Percentiles rank a stretch among this genome's conserved stretches.
Conservation (phyloP, 2,888 invertebrate species). For the Sipha maydis region DNA sequence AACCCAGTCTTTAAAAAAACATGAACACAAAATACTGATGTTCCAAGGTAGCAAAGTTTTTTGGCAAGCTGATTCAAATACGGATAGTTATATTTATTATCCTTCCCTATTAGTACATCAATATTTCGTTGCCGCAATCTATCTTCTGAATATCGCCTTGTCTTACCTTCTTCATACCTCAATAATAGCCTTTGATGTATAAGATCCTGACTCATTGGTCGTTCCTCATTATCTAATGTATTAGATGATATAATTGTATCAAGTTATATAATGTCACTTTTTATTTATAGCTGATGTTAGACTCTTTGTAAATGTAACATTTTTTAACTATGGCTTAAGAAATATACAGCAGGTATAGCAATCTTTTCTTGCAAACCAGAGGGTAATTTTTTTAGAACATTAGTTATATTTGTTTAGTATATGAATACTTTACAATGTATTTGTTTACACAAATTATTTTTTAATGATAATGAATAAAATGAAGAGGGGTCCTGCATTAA, state of each 20-base stretch:
- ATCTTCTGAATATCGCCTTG: constrained; percentile 19
- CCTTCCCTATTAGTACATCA: constrained; percentile 1
- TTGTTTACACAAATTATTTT: too few relatives aligned
- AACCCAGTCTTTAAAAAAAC: background rate
- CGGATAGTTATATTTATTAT: constrained; percentile 6
- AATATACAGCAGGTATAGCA: too few relatives aligned
- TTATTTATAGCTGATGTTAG: background rate
- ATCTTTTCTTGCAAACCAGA: background rate
- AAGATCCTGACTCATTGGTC: background rate
- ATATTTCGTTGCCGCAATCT: background rate
- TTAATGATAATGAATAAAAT: too few relatives aligned
- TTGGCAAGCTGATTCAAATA: background rate
- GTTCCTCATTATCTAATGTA: background rate
- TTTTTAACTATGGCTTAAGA: constrained; percentile 6
- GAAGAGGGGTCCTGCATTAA: too few relatives aligned
- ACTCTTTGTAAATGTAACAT: background rate
- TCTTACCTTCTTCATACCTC: background rate
- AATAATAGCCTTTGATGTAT: background rate
- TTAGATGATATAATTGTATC: background rate
- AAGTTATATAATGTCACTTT: background rate
- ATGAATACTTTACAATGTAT: too few relatives aligned
- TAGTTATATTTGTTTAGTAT: too few relatives aligned
- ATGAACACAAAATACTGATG: constrained; percentile 13
- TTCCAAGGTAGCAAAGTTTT: background rate
- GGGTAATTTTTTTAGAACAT: background rate